Evolutionary conservation across 1,140 invertebrate species (phyloP).

Genomic region (Zelostemma sp.): DNA sequence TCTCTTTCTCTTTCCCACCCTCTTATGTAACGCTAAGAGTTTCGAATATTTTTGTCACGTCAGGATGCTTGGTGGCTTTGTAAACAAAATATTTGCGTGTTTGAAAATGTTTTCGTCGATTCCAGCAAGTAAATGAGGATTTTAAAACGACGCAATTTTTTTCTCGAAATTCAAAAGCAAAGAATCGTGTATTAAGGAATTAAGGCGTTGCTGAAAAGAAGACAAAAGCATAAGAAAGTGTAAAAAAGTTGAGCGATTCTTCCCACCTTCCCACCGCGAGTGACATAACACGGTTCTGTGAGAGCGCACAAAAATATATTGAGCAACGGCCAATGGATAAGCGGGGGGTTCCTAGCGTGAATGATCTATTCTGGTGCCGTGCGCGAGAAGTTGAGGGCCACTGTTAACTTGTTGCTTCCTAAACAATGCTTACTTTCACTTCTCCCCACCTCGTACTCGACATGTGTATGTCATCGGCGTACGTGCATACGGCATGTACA

Average conservation of each 20-base stretch:
- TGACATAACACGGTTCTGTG: conserved; percentile 34
- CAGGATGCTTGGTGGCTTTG: not conserved
- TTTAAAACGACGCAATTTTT: too few relatives aligned
- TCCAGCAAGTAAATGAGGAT: not conserved
- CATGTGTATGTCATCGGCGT: conserved; percentile 25
- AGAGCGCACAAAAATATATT: conserved; percentile 40
- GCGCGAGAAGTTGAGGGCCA: conserved; percentile 54
- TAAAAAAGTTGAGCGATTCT: conserved; percentile 10
- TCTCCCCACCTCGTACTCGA: conserved; percentile 46
- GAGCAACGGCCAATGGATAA: conserved; percentile 27
- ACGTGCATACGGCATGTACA: conserved; percentile 25
- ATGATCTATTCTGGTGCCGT: conserved; percentile 41
- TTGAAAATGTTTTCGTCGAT: not conserved
- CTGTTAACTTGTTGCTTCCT: conserved; percentile 66
- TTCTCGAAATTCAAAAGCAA: too few relatives aligned
- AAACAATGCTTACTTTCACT: conserved; percentile 72
- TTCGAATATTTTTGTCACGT: not conserved
- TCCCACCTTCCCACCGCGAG: conserved; percentile 13
- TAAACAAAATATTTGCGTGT: not conserved
- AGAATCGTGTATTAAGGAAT: too few relatives aligned
- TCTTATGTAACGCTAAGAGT: not conserved
- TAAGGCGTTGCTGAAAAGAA: not conserved
- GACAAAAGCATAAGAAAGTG: not conserved
- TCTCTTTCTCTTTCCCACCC: not conserved
- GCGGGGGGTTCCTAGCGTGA: conserved; percentile 25